Evolutionary conservation across 2,113 vertebrate genomes (phyloP), one percentile per base, ranked within the genome.

Genomic region (Bubalus kerabau): DNA sequence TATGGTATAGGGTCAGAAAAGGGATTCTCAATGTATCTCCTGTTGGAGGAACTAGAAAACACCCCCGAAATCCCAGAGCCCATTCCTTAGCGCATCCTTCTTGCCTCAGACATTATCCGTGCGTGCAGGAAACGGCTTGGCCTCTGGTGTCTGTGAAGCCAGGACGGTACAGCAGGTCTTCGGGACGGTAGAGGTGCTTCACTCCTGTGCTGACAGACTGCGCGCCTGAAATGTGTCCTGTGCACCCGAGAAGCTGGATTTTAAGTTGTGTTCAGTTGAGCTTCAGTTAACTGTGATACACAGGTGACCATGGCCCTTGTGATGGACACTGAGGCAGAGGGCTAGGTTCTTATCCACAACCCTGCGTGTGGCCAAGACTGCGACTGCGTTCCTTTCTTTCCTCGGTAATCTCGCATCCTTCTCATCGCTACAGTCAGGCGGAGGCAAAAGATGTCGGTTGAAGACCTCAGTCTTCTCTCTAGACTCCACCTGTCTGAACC

Each of bases 261-360:
- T 19, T n/a, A 9, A 14, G 5, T 26, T 14, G 7, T 6, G 21
- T 3, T 59, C 5, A 28, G 2, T 8, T 76, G 4, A 19, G 21
- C 71, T 76, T 43, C 71, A 62, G 46, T 40, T 14, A 40, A 62
- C 12, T 74, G 40, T 21, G 21, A 28, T 8, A 2, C 50, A 6
- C 15, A 15, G 3, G 9, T 0, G 9, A 2, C 11, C 11, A 6
- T 1, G 14, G 46, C n/a, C 50, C 36, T 36, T 14, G 10, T 2
- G 5, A 3, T 6, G 13, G 48, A 12, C 60, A 8, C 36, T 0
- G 4, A 7, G 36, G 60, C 54, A 8, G 36, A 32, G 5, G 59
- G 12, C 90, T 7, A 2, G 57, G 17, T 30, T 30, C 19, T 6
- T 3, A 2, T 0, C 19, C 14, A 3, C 40, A 0, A 0, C 21